Evolutionary conservation across 2,797 vertebrate genomes (phyloP), one percentile per base, ranked within the genome.

Genomic region (Neosilurus hyrtlii): DNA sequence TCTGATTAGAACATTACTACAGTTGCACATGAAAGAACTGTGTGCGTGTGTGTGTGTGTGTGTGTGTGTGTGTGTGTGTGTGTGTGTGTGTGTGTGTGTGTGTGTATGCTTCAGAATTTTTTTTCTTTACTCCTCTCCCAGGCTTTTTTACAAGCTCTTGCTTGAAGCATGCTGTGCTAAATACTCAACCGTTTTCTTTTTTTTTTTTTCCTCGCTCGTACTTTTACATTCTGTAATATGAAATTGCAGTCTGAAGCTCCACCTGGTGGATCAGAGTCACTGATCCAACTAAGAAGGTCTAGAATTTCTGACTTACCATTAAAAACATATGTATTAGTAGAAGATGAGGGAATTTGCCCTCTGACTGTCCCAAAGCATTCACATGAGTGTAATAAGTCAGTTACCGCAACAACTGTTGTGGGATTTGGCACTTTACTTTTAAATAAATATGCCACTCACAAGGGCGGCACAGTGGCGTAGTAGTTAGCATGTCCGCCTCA

Each of bases 261-360:
- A 80, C 77, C 83, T 86, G 59, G 59, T 82, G 71, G 81, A 56
- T 59, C 68, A 14, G 20, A 49, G 37, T n/a, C n/a, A 37, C 54
- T 72, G n/a, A 67, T 63, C 16, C 16, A 57, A 18, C 4, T 57
- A 57, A 18, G 3, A 56, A 4, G 16, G 1, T 72, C 12, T 4
- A 71, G 4, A 12, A 51, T 12, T 22, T n/a, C 22, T 71, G 35
- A 67, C 24, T 67, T 67, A 66, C 0, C 1, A 24, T 61, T 20
- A 61, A 61, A 61, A 61, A 61, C 0, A 0, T 61, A 4, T 62
- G 3, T 62, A 62, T 62, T 24, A 62, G n/a, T 62, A 12, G 24
- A 16, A 62, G n/a, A 62, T 11, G 1, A 24, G 61, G 61, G 11
- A n/a, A 2, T 22, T 24, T 24, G 11, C 20, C 11, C 61, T 62